Evolutionary conservation across 2,888 invertebrate genomes (phyloP), one percentile per base, ranked within the genome.

Genomic region (Melinaea marsaeus): DNA sequence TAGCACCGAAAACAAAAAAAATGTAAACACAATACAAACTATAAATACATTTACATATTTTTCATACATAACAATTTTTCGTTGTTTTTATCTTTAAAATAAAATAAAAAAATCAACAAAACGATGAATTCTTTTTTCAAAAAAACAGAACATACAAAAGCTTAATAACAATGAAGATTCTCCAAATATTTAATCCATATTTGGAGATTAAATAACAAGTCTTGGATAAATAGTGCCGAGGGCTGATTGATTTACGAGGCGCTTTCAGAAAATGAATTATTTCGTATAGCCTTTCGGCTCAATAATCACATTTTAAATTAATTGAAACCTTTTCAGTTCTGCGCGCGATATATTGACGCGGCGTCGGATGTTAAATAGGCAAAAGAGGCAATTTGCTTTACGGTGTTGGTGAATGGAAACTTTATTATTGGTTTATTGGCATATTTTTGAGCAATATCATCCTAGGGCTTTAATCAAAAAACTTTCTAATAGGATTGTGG

Each of bases 231-330:
- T 60, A 64, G 61, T 64, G 66, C 59, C 63, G 61, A 62, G 61
- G 67, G 55, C 62, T 64, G 65, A 71, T 66, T 70, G 73, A 73
- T 70, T 74, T 69, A 65, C 37, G 69, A 72, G 70, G 70, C 68
- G 68, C 69, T 75, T 70, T 68, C 65, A 67, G 64, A 69, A 70
- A 72, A 63, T 65, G 59, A 65, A 67, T 72, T 70, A 69, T 71
- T 63, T 66, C 67, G 64, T 66, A 69, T 63, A 62, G 70, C 68
- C 66, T 70, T 69, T 69, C 68, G 68, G 63, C 62, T 71, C 71
- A 66, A 68, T 77, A 75, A 77, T 77, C 72, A 76, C 69, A 79
- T 80, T 80, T 74, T 68, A 72, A 70, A 71, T 72, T 74, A 79
- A 77, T 78, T 78, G 71, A 75, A 75, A 66, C 74, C 75, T 75